Evolutionary conservation across 2,113 vertebrate species (phyloP).

Genomic region (Rhinopithecus roxellana): DNA sequence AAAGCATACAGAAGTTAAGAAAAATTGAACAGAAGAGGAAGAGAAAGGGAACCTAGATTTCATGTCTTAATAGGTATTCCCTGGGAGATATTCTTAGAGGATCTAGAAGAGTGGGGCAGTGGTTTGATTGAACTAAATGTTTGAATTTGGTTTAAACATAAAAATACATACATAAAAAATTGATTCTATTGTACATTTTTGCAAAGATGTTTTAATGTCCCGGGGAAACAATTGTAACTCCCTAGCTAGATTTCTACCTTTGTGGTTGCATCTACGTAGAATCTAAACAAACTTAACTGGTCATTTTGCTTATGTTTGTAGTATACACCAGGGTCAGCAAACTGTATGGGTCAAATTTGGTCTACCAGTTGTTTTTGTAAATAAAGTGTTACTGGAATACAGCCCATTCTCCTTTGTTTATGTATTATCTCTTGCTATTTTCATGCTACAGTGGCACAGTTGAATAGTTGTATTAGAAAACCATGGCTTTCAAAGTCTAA

Average conservation of each 20-base stretch:
- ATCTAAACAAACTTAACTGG: not conserved
- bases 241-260: not conserved
- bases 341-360: not conserved
- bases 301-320: not conserved
- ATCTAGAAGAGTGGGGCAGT: not conserved
- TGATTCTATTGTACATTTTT: not conserved
- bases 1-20: not conserved
- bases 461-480: not conserved
- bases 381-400: not conserved
- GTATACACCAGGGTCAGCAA: not conserved
- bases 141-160: slow-evolving; percentile 8
- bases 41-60: not conserved
- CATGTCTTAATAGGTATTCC: not conserved
- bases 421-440: not conserved
- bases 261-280: not conserved
- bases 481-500: not conserved
- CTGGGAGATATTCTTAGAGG: not conserved
- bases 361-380: not conserved
- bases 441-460: not conserved
- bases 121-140: not conserved
- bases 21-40: not conserved
- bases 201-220: not conserved
- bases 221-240: not conserved
- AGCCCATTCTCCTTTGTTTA: not conserved
- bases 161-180: not conserved